Evolutionary conservation across 2,888 invertebrate species (phyloP).

Genomic region (Salticus scenicus): DNA sequence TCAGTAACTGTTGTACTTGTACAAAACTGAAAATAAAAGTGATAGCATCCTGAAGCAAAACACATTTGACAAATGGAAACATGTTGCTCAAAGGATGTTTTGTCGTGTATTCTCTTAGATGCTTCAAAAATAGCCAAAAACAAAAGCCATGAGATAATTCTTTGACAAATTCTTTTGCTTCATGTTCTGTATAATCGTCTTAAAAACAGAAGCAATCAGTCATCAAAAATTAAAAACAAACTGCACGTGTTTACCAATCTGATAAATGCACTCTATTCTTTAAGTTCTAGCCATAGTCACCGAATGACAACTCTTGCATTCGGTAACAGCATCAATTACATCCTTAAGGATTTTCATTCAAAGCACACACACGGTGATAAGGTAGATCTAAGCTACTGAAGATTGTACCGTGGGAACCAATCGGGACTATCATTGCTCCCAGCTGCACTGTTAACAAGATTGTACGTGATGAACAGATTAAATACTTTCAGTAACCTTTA

Average conservation of each 20-base stretch:
- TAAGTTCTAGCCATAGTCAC: not conserved
- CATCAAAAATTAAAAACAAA: not conserved
- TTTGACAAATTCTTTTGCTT: too few relatives aligned
- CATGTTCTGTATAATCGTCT: too few relatives aligned
- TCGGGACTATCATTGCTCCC: slow-evolving; percentile 29
- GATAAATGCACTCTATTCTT: not conserved
- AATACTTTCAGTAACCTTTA: slow-evolving; percentile 9
- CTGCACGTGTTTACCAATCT: not conserved
- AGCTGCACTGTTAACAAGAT: slow-evolving; percentile 17
- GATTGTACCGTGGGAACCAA: slow-evolving; percentile 54
- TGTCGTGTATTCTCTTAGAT: not conserved
- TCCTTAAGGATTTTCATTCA: slow-evolving; percentile 9
- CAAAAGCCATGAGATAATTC: too few relatives aligned
- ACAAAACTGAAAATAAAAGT: too few relatives aligned
- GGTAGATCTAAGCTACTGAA: not conserved
- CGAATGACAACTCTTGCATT: slow-evolving; percentile 9
- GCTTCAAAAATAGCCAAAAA: not conserved
- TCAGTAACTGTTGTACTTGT: too few relatives aligned
- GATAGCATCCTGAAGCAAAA: too few relatives aligned
- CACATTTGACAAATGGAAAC: not conserved
- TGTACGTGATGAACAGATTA: slow-evolving; percentile 54
- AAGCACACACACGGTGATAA: slow-evolving; percentile 6
- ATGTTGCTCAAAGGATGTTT: not conserved
- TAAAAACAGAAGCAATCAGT: too few relatives aligned
- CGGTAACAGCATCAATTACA: not conserved